phyloP scores from a whole-genome alignment of 2,113 vertebrate genomes.

The Onychostoma macrolepis region DNA sequence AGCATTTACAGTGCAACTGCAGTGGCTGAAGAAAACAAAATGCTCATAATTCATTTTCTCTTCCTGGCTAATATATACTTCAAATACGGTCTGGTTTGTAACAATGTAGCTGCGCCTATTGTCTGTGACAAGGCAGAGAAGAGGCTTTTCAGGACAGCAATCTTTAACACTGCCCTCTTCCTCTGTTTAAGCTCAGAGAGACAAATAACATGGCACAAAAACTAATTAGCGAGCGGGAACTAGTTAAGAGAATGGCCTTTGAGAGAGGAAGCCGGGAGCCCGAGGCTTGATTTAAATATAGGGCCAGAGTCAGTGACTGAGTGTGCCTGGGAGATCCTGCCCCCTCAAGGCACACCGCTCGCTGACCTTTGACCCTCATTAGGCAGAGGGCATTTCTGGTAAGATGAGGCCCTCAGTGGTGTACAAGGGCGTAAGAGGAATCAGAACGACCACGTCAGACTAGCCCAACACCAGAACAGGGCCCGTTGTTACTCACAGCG shows the following conservation, averaged over 20 bases:
- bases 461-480: slow-evolving; percentile 11
- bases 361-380: slow-evolving; percentile 79
- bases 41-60: slow-evolving; percentile 49
- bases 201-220: slow-evolving; percentile 75
- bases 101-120: slow-evolving; percentile 55
- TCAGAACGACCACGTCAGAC: slow-evolving; percentile 6
- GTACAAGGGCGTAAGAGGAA: slow-evolving; percentile 70
- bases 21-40: slow-evolving; percentile 43
- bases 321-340: slow-evolving; percentile 72
- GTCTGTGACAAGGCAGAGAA: slow-evolving; percentile 64
- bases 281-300: slow-evolving; percentile 78
- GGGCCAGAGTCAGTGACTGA: slow-evolving; percentile 78
- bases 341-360: slow-evolving; percentile 69
- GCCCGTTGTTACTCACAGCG: not conserved
- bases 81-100: slow-evolving; percentile 53
- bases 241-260: slow-evolving; percentile 80
- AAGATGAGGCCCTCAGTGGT: slow-evolving; percentile 70
- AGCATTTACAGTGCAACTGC: slow-evolving; percentile 66
- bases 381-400: slow-evolving; percentile 72
- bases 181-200: slow-evolving; percentile 65
- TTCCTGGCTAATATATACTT: slow-evolving; percentile 56
- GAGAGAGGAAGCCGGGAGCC: slow-evolving; percentile 51
- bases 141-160: slow-evolving; percentile 61
- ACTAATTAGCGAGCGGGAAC: slow-evolving; percentile 81
- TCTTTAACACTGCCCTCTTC: not conserved